Base-by-base conservation (phyloP, 1,140 invertebrate species). In the Antheraea pernyi region DNA sequence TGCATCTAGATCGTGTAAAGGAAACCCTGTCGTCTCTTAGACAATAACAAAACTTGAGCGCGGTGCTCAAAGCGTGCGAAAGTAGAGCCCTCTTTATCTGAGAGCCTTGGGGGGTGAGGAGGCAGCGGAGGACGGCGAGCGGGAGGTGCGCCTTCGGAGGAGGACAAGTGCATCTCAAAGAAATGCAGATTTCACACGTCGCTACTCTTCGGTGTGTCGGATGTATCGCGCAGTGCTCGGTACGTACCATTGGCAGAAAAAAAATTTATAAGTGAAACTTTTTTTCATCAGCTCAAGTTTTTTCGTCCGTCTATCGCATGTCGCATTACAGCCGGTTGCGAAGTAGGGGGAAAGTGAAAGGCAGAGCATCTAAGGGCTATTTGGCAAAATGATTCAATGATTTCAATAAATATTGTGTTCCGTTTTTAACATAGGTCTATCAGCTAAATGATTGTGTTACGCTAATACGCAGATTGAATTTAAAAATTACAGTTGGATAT, bases 101-200 rank as follows among this genome's bases (percentile, higher is more conserved):
- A 89, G 85, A 88, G 83, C 78, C 79, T 82, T 74, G 61, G 72
- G 59, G 71, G 71, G 48, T 13, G 46, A 13, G 46, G 61, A 39
- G 48, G 60, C 53, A 61, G 68, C 59, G 53, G 39, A 30, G 19
- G 60, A 39, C n/a, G 71, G 68, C 48, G 63, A 48, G 42, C 37
- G 66, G 70, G 53, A 9, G 46, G 46, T 53, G 16, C 62, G 61
- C 42, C 59, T 66, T 59, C 22, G 72, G 75, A 74, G 81, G 78
- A 75, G 77, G 73, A 91, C 89, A 91, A 91, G 89, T 91, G 89
- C 89, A 91, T 89, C 89, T 91, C 89, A 91, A 91, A 91, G 89
- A 91, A 91, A 91, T 91, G 89, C 89, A 91, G 89, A 91, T 91
- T 91, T 90, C 90, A 91, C 89, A 90, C 88, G 89, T 90, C 88